Evolutionary conservation across 1,140 invertebrate genomes (phyloP).

Genomic region (Sycobia sp.): DNA sequence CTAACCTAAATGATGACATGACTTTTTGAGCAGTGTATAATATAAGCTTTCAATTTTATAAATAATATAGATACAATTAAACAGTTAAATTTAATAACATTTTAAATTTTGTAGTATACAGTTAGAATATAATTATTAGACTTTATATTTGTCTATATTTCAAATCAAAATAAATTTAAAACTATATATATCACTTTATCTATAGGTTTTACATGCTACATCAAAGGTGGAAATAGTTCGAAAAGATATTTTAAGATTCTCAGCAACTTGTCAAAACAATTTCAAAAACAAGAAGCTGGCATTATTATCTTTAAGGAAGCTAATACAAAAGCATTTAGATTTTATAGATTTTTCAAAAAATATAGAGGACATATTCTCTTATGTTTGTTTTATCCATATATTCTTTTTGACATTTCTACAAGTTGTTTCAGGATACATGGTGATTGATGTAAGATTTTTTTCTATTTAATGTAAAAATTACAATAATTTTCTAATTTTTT

Average conservation of each 20-base stretch:
- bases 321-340: conserved; percentile 1
- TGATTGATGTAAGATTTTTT: conserved; percentile 18
- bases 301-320: neutral
- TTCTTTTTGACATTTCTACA: conserved; percentile 21
- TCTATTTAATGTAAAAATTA: neutral
- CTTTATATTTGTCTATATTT: too few relatives aligned
- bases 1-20: too few relatives aligned
- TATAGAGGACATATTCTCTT: conserved; percentile 22
- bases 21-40: too few relatives aligned
- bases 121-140: too few relatives aligned
- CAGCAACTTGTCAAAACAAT: neutral
- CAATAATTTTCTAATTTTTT: neutral
- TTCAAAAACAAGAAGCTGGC: neutral
- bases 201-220: conserved; percentile 18
- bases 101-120: too few relatives aligned
- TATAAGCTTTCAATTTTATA: too few relatives aligned
- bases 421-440: conserved; percentile 21
- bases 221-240: conserved; percentile 10
- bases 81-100: too few relatives aligned
- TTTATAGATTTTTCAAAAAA: conserved; percentile 20
- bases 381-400: conserved; percentile 17
- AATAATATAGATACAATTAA: too few relatives aligned
- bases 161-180: too few relatives aligned
- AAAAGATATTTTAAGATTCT: conserved; percentile 13
- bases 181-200: too few relatives aligned